Evolutionary conservation across 2,113 vertebrate species (phyloP).

Genomic region (Orthochromis indermauri): DNA sequence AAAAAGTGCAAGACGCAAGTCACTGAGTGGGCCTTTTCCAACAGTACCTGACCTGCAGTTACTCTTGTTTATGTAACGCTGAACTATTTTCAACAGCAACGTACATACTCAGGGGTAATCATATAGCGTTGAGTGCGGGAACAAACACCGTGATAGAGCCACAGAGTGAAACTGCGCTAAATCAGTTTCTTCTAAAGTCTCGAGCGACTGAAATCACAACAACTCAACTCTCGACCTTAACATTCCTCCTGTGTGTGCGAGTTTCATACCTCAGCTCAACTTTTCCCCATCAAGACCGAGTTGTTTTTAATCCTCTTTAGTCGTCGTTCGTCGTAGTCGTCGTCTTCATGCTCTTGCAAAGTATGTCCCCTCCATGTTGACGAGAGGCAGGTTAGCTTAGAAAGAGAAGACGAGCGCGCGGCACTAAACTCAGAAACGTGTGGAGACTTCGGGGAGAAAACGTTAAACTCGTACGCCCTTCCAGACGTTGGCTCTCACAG

Average conservation of each 20-base stretch:
- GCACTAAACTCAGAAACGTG: conserved; percentile 13
- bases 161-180: neutral
- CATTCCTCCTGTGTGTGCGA: conserved; percentile 45
- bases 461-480: conserved; percentile 60
- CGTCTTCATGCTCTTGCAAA: conserved; percentile 34
- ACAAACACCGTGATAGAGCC: neutral
- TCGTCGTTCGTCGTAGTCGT: neutral
- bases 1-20: conserved; percentile 56
- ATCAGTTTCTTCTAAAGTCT: neutral
- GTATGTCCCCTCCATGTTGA: conserved; percentile 29
- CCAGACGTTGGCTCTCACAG: conserved; percentile 23
- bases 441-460: conserved; percentile 14
- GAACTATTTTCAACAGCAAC: conserved; percentile 28
- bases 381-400: neutral
- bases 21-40: conserved; percentile 39
- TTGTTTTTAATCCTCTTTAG: conserved; percentile 46
- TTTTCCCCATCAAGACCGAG: conserved; percentile 64
- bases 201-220: neutral
- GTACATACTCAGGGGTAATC: neutral
- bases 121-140: neutral
- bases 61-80: conserved; percentile 51
- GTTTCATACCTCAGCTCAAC: conserved; percentile 70
- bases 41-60: conserved; percentile 35
- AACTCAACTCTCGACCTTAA: neutral
- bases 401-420: neutral